Evolutionary conservation across 2,888 invertebrate species (phyloP).

Genomic region (Andrena marginata): DNA sequence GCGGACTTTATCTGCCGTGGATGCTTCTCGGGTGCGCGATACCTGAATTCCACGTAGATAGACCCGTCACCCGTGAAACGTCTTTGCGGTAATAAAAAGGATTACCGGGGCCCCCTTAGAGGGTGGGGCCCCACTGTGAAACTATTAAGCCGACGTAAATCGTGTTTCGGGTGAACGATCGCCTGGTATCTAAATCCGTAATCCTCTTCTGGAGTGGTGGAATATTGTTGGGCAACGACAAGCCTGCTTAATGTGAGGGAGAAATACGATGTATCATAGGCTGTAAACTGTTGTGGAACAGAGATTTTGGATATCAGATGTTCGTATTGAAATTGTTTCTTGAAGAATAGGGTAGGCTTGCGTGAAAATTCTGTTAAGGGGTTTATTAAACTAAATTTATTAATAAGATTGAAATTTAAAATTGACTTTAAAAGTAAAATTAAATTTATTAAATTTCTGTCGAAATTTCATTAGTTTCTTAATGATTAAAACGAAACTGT

Average conservation of each 20-base stretch:
- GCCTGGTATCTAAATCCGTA: conserved; percentile 31
- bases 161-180: conserved; percentile 36
- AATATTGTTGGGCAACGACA: conserved; percentile 1
- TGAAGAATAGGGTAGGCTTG: too few species aligned
- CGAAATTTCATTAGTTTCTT: too few species aligned
- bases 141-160: conserved; percentile 54
- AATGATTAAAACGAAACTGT: too few species aligned
- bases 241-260: background rate
- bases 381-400: too few species aligned
- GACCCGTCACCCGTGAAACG: conserved; percentile 51
- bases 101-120: conserved; percentile 17
- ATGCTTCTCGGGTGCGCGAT: conserved; percentile 8
- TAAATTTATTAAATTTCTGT: too few species aligned
- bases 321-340: too few species aligned
- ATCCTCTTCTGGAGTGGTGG: background rate
- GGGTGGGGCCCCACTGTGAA: conserved; percentile 20
- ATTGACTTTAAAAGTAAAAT: too few species aligned
- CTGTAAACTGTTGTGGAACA: too few species aligned
- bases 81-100: conserved; percentile 47
- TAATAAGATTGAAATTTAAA: too few species aligned
- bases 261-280: background rate
- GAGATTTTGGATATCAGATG: too few species aligned
- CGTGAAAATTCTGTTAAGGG: too few species aligned
- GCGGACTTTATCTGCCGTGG: conserved; percentile 36
- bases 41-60: conserved; percentile 49